A percentile compares a stretch with the other conserved stretches of the same genome.
phyloP scores from a whole-genome alignment of 2,888 invertebrate genomes.

The Octonoba sinensis region DNA sequence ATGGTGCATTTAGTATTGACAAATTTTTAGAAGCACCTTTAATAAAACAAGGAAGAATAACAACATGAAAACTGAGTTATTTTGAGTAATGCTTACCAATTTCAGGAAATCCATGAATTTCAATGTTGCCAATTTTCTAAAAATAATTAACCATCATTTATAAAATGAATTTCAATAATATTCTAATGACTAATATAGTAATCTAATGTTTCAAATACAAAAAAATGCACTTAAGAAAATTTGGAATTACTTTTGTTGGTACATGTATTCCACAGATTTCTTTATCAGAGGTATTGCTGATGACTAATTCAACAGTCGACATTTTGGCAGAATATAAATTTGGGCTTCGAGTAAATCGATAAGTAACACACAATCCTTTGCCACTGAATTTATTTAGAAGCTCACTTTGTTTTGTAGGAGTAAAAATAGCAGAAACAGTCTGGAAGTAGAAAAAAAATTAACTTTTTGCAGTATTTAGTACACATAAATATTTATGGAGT shows the following conservation, averaged over 20 bases:
- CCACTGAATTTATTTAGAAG: constrained; percentile 76
- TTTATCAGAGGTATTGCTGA: constrained; percentile 82
- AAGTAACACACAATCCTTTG: constrained; percentile 73
- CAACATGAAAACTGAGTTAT: not conserved
- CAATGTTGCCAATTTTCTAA: constrained; percentile 78
- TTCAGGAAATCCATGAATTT: constrained; percentile 81
- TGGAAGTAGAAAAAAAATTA: constrained; percentile 70
- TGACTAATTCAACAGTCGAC: constrained; percentile 84
- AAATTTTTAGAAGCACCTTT: no score
- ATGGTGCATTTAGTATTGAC: no score
- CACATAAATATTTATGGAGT: no score
- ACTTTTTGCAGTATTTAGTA: no score
- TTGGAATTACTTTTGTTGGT: constrained; percentile 78
- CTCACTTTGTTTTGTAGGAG: constrained; percentile 77
- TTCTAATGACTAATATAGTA: not conserved
- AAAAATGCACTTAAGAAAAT: not conserved
- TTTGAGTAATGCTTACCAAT: constrained; percentile 72
- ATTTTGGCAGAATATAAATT: constrained; percentile 86
- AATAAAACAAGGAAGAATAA: no score
- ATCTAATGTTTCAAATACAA: not conserved
- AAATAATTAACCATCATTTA: constrained; percentile 15
- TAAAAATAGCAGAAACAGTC: constrained; percentile 76
- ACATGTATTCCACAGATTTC: constrained; percentile 79
- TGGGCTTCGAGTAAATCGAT: constrained; percentile 82
- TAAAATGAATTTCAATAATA: not conserved